These are phyloP conservation scores for Nerophis lumbriciformis DNA, from an alignment of 2,113 vertebrate species.

Conservation along the genomic window DNA sequence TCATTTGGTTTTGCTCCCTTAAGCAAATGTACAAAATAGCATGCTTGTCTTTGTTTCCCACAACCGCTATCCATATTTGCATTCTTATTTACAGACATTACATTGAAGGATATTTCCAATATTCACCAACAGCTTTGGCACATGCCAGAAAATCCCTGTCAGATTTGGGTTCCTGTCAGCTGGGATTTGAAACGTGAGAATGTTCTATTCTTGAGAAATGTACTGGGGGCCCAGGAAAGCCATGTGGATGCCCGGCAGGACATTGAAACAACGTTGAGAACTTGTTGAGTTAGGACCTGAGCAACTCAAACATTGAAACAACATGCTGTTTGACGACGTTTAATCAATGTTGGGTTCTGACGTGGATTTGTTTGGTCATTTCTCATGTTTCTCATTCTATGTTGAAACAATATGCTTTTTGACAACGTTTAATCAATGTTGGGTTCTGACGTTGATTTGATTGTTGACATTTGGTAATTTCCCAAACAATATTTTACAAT, in stretches of 20 bases:
- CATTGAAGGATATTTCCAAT: constrained; percentile 22
- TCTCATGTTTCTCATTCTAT: too few species aligned
- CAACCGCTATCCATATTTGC: background rate
- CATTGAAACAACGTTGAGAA: too few species aligned
- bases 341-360: too few species aligned
- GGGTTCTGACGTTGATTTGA: too few species aligned
- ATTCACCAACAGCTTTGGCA: constrained; percentile 6
- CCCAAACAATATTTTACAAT: too few species aligned
- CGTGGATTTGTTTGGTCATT: too few species aligned
- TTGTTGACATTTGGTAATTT: too few species aligned
- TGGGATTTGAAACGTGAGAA: constrained; percentile 19
- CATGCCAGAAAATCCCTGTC: constrained; percentile 7
- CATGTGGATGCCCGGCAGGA: constrained; percentile 8
- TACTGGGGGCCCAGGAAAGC: constrained; percentile 56
- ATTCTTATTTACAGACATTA: constrained; percentile 31
- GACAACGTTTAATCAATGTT: too few species aligned
- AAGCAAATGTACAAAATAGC: constrained; percentile 22
- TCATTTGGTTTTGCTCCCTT: constrained; percentile 26
- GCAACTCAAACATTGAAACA: too few species aligned
- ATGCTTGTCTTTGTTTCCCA: constrained; percentile 29
- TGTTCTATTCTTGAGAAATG: constrained; percentile 26
- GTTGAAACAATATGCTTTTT: too few species aligned
- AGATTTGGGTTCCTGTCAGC: constrained; percentile 6
- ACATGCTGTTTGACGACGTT: too few species aligned
- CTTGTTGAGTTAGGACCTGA: too few species aligned